These are phyloP conservation scores for Sesia apiformis DNA, from an alignment of 2,888 invertebrate species.

Conservation along the genomic window DNA sequence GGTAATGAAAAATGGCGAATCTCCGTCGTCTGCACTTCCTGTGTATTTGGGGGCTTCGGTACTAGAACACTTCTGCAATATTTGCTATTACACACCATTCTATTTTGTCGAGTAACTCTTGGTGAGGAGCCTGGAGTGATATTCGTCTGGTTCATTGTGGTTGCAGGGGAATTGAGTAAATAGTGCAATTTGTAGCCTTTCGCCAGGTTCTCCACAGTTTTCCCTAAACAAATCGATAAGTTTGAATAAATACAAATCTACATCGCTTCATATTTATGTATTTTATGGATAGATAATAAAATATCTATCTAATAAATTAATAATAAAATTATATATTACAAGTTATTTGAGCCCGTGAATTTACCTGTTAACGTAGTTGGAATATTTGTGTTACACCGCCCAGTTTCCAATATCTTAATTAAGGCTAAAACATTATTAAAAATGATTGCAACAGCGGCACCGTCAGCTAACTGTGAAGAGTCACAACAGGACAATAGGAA, in stretches of 20 bases:
- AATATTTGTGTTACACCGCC: slow-evolving; percentile 57
- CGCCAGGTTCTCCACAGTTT: slow-evolving; percentile 55
- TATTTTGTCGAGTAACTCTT: slow-evolving; percentile 11
- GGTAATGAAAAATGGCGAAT: too few relatives aligned
- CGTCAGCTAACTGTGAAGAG: slow-evolving; percentile 64
- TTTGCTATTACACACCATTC: too few relatives aligned
- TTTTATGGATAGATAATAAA: too few relatives aligned
- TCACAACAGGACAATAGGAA: slow-evolving; percentile 56
- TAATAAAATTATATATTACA: too few relatives aligned
- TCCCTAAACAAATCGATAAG: slow-evolving; percentile 30
- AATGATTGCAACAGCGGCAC: slow-evolving; percentile 60
- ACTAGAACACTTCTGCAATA: too few relatives aligned
- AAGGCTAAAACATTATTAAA: slow-evolving; percentile 52
- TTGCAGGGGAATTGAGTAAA: slow-evolving; percentile 23
- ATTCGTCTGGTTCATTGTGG: slow-evolving; percentile 13
- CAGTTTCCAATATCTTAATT: slow-evolving; percentile 48
- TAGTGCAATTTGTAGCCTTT: slow-evolving; percentile 53
- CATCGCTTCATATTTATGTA: too few relatives aligned
- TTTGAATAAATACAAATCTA: neutral
- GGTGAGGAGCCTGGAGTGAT: slow-evolving; percentile 22
- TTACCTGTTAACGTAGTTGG: slow-evolving; percentile 60
- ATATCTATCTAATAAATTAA: too few relatives aligned
- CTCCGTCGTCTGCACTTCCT: too few relatives aligned
- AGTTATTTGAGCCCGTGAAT: neutral
- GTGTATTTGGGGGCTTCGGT: too few relatives aligned